Percentiles rank a stretch among this genome's conserved stretches.
Evolutionary conservation across 2,888 invertebrate genomes (phyloP).

Genomic region (Colletes collaris): DNA sequence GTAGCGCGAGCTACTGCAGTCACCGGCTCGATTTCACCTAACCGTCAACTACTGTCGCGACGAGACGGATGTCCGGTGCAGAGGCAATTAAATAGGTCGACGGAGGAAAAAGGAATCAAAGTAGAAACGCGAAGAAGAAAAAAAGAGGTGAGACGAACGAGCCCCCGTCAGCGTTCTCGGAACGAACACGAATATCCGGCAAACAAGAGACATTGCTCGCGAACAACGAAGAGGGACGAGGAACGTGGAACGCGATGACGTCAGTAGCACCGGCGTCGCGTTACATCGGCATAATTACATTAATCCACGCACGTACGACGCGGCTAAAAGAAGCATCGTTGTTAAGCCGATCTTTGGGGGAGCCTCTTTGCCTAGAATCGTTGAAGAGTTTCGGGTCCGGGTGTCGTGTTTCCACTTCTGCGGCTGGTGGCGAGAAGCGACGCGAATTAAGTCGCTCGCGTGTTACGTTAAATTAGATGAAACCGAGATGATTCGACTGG

Average conservation of each 20-base stretch:
- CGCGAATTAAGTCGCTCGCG: conserved; percentile 39
- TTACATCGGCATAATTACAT: conserved; percentile 76
- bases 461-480: conserved; percentile 45
- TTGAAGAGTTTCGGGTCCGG: conserved; percentile 2
- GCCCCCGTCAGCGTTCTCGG: conserved; percentile 70
- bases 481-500: conserved; percentile 19
- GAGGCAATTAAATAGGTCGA: conserved; percentile 9
- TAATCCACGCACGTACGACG: conserved; percentile 68
- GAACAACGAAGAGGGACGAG: conserved; percentile 8
- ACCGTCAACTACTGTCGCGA: conserved; percentile 1
- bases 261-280: conserved; percentile 71
- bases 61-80: conserved; percentile 40
- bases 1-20: neutral
- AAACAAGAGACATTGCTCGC: conserved; percentile 46
- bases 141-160: conserved; percentile 36
- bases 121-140: neutral
- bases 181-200: conserved; percentile 68
- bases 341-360: conserved; percentile 41
- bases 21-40: neutral
- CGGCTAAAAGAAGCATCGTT: conserved; percentile 42
- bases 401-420: conserved; percentile 1
- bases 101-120: conserved; percentile 2
- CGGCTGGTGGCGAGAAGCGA: conserved; percentile 23
- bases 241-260: conserved; percentile 60
- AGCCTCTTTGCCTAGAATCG: neutral